These are phyloP conservation scores for Pygoscelis adeliae DNA, from an alignment of 2,113 vertebrate species.

Conservation along the genomic window DNA sequence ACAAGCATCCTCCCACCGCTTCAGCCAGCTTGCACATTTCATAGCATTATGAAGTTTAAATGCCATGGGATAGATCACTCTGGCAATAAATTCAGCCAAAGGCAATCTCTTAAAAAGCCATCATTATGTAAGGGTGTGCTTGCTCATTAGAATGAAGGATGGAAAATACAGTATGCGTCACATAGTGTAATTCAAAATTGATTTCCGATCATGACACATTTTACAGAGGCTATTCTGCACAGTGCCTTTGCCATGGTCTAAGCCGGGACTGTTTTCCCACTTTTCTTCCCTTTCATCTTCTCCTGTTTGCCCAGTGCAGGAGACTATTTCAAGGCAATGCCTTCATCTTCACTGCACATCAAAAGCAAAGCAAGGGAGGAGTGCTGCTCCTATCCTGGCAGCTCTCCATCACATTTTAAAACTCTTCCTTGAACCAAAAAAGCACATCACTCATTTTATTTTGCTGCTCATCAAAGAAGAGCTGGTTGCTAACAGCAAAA, in stretches of 20 bases:
- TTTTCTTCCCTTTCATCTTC: conserved; percentile 8
- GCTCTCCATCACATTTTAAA: conserved; percentile 39
- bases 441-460: conserved; percentile 63
- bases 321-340: conserved; percentile 19
- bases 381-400: conserved; percentile 40
- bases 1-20: neutral
- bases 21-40: conserved; percentile 36
- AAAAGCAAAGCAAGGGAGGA: conserved; percentile 42
- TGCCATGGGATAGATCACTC: conserved; percentile 6
- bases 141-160: conserved; percentile 60
- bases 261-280: neutral
- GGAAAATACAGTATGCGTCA: conserved; percentile 51
- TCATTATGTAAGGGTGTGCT: conserved; percentile 49
- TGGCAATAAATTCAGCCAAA: conserved; percentile 58
- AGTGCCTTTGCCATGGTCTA: neutral
- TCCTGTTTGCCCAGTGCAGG: neutral
- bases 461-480: conserved; percentile 22
- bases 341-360: neutral
- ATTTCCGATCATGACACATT: conserved; percentile 60
- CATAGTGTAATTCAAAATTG: conserved; percentile 48
- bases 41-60: conserved; percentile 4
- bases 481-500: conserved; percentile 58
- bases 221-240: conserved; percentile 1
- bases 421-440: conserved; percentile 39
- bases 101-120: conserved; percentile 64